Evolutionary conservation across 2,113 vertebrate species (phyloP), one percentile per base, ranked within the genome.

Genomic region (Corythaixoides concolor): DNA sequence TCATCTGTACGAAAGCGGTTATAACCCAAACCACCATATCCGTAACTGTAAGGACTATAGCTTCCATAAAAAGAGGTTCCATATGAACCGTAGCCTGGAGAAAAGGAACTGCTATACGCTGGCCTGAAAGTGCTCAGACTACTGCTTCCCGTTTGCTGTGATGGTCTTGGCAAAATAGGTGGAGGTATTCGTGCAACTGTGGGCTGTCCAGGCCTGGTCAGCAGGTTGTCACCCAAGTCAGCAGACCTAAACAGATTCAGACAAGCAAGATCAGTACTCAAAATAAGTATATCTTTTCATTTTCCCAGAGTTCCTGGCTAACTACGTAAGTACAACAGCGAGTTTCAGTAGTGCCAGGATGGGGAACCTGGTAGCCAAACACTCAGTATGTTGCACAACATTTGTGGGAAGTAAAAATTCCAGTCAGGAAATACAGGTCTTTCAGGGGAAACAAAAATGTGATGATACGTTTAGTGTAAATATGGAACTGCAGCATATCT

Each of bases 61-160:
- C 95, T 98, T 47, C 98, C 98, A 23, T 98, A 99, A 33, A 98
- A 97, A 5, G 98, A 99, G 96, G 98, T 98, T 85, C 98, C 98
- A 78, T 99, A 99, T 12, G 98, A 98, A 86, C 98, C 98, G 72
- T 99, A 99, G 59, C 98, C 98, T 30, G 98, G 98, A n/a, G 98
- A 97, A 74, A 99, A 99, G 8, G 99, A 98, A 79, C 95, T 98
- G 79, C 95, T 98, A 37, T 99, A 99, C 7, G 98, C 91, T 22
- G 99, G 99, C 93, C 99, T 98, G 97, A 99, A 99, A 59, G 97
- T 24, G 45, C 93, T 98, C 90, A 98, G 84, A 60, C 52, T 95
- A 75, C 93, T 96, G 92, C 95, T 94, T 52, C 98, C 97, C 1
- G 98, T 93, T 96, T 99, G 99, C 90, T 99, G 99, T 11, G 99